Conservation (phyloP, 2,113 vertebrate genomes). For the Ariopsis seemanni region DNA sequence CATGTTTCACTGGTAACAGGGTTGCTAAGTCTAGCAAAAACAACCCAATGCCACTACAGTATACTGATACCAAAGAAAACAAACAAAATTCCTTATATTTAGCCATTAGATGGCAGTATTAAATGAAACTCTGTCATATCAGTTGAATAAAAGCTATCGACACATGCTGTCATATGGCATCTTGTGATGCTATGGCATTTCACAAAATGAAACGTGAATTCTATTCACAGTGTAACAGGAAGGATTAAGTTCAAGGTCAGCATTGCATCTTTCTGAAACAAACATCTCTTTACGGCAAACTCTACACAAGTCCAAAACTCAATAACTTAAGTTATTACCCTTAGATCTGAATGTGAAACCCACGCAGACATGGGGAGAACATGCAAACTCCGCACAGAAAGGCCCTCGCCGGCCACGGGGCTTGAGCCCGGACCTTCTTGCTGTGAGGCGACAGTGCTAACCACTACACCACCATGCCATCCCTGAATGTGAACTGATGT, state of each 20-base stretch:
- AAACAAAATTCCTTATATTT: background rate
- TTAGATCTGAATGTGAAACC: background rate
- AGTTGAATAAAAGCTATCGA: background rate
- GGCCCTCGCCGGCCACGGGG: too few relatives aligned
- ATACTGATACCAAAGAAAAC: background rate
- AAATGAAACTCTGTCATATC: background rate
- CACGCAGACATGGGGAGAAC: too few relatives aligned
- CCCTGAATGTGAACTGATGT: too few relatives aligned
- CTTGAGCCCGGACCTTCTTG: too few relatives aligned
- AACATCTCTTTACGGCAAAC: background rate
- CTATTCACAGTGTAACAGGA: too few relatives aligned
- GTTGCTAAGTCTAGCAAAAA: background rate
- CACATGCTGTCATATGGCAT: background rate
- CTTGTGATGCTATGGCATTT: background rate
- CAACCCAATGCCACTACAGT: background rate
- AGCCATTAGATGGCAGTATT: background rate
- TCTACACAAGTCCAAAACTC: background rate
- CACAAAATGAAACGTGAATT: background rate
- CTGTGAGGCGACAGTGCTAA: too few relatives aligned
- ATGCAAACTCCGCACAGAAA: too few relatives aligned
- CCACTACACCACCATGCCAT: too few relatives aligned
- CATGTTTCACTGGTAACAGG: background rate
- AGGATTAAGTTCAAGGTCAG: too few relatives aligned
- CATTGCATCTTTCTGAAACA: background rate
- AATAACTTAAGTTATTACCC: too few relatives aligned